Base-by-base conservation (phyloP, 2,888 invertebrate species). In the Hoplodrina ambigua region DNA sequence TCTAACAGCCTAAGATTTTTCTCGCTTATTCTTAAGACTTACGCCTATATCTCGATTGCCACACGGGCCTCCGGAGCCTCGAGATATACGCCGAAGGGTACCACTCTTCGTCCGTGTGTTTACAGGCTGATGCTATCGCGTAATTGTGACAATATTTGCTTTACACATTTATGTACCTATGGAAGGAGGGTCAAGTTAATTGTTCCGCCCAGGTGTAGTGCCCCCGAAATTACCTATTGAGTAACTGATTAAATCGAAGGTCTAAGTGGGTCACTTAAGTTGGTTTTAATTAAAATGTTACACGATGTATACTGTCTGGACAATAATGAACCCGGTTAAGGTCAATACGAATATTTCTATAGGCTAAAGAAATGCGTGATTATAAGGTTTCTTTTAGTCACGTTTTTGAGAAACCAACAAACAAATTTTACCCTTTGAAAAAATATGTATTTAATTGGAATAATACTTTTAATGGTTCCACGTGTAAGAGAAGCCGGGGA, bases 61-160 rank as follows among this genome's bases (percentile, higher is more conserved):
- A 86, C 86, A 87, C 86, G 82, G 87, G 86, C 82, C 86, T 87
- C 86, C 79, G 83, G 82, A 83, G 88, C 88, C 89, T 87, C 85
- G 88, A 94, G 91, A 94, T 92, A 93, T 89, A 91, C 89, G 92
- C 93, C 93, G 88, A 92, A 93, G 94, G 94, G 91, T 90, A 91
- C 88, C 87, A 88, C 88, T 90, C 89, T 91, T 90, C 88, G 88
- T 88, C 87, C 88, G 88, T 89, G 87, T 93, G 94, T 94, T 94
- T 93, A 93, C 93, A 91, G 90, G 90, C 84, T 90, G 96, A 96
- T 95, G 93, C 85, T 95, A 96, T 96, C 95, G 92, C 86, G 86
- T 95, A 95, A 95, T 96, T 94, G 94, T 94, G 94, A 93, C 94
- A 95, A 95, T 95, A 94, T 96, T 96, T 95, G 94, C 91, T 90